Evolutionary conservation across 2,797 vertebrate genomes (phyloP).

Genomic region (Pyrocephalus nanus): DNA sequence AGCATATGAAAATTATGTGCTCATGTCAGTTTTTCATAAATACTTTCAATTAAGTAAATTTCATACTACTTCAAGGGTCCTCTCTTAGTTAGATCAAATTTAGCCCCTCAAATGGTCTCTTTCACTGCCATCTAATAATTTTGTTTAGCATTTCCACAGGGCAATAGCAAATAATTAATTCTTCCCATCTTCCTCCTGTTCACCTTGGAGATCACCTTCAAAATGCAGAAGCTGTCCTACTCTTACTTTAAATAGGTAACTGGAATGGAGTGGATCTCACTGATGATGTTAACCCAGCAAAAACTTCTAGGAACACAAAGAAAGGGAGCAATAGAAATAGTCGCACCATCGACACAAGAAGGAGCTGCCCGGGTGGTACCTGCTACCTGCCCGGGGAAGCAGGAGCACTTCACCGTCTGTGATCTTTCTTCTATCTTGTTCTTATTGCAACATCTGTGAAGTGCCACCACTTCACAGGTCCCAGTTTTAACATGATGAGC

Average conservation of each 20-base stretch:
- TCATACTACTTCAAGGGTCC: not conserved
- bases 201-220: not conserved
- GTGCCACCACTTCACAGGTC: constrained; percentile 96
- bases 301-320: not conserved
- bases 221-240: not conserved
- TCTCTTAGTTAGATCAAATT: not conserved
- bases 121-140: not conserved
- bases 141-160: not conserved
- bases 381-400: constrained; percentile 97
- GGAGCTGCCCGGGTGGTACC: constrained; percentile 94
- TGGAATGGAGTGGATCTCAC: not conserved
- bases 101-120: not conserved
- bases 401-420: constrained; percentile 98
- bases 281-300: not conserved
- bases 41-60: not conserved
- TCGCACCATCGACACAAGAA: constrained; percentile 95
- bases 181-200: not conserved
- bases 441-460: constrained; percentile 99
- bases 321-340: constrained; percentile 44
- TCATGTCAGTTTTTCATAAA: not conserved
- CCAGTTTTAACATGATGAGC: constrained; percentile 90
- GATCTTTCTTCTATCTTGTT: constrained; percentile 99
- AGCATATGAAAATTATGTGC: not conserved
- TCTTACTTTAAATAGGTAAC: not conserved
- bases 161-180: constrained; percentile 1